A percentile compares a stretch with the other conserved stretches of the same genome.
These are phyloP conservation scores for Brachyptera putata DNA, from an alignment of 2,888 invertebrate genomes.

Conservation along the genomic window DNA sequence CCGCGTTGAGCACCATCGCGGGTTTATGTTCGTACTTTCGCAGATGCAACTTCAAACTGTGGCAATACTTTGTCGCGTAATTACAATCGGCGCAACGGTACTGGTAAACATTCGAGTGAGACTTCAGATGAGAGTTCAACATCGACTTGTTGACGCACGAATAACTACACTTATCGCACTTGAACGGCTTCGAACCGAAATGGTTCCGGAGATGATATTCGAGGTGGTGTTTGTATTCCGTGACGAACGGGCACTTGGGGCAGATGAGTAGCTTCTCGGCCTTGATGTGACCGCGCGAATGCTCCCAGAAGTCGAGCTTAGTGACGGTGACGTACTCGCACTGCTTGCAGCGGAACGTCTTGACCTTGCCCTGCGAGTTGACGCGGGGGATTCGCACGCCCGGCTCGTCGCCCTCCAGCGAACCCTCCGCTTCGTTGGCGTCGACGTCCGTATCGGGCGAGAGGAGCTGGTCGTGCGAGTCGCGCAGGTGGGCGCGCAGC, in stretches of 20 bases:
- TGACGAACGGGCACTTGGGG: constrained; percentile 92
- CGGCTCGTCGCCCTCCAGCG: constrained; percentile 51
- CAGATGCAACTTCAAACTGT: constrained; percentile 92
- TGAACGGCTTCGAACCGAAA: constrained; percentile 91
- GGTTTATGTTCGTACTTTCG: constrained; percentile 89
- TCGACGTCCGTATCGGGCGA: constrained; percentile 20
- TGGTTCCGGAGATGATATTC: constrained; percentile 97
- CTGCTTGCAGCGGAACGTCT: constrained; percentile 88
- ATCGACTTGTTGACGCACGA: constrained; percentile 98
- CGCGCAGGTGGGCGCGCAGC: constrained; percentile 48
- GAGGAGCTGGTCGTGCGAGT: constrained; percentile 44
- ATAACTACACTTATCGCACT: constrained; percentile 84
- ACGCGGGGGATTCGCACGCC: constrained; percentile 57
- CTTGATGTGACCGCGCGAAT: constrained; percentile 86
- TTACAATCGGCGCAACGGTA: constrained; percentile 90
- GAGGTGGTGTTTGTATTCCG: constrained; percentile 97
- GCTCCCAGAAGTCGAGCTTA: constrained; percentile 92
- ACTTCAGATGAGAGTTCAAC: constrained; percentile 97
- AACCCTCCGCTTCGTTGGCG: constrained; percentile 31
- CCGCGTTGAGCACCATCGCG: constrained; percentile 82
- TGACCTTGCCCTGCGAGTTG: constrained; percentile 77
- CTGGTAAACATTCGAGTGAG: constrained; percentile 88
- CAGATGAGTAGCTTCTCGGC: constrained; percentile 88
- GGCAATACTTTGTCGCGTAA: constrained; percentile 97
- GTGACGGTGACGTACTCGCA: constrained; percentile 81